Percentiles rank a stretch among this genome's conserved stretches.
Conservation (phyloP, 2,888 invertebrate genomes). For the Dasypogon diadema region DNA sequence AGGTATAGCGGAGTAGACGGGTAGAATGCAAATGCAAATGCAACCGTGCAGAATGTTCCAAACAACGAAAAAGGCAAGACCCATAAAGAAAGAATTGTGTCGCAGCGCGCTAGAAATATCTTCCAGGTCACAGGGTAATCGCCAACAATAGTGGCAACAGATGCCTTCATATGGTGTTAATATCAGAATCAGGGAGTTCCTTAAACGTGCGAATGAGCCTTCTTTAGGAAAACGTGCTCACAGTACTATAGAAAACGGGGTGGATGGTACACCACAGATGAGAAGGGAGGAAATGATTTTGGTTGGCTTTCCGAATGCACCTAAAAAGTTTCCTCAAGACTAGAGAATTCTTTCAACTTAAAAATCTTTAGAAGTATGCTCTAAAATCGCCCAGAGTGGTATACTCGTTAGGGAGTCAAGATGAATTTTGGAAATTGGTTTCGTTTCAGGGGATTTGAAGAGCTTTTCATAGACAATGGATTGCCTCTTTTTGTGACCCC, state of each 20-base stretch:
- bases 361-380: conserved; percentile 3
- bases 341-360: not conserved
- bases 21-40: conserved; percentile 22
- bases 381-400: not conserved
- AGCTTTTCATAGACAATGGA: conserved; percentile 25
- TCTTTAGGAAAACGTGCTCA: conserved; percentile 13
- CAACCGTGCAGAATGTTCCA: not conserved
- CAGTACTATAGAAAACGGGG: not conserved
- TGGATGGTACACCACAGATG: not conserved
- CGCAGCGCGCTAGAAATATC: conserved; percentile 9
- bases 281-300: not conserved
- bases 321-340: not conserved
- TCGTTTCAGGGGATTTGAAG: conserved; percentile 16
- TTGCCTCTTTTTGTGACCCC: conserved; percentile 33
- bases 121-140: conserved; percentile 42
- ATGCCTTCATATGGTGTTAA: conserved; percentile 37
- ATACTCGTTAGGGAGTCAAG: not conserved
- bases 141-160: conserved; percentile 41
- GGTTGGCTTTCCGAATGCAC: not conserved
- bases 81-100: not conserved
- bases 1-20: conserved; percentile 12
- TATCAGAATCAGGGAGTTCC: conserved; percentile 25
- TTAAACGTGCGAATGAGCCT: conserved; percentile 39
- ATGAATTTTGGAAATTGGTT: conserved; percentile 4
- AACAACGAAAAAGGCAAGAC: not conserved